A percentile compares a stretch with the other conserved stretches of the same genome.
Evolutionary conservation across 2,888 invertebrate genomes (phyloP).

Genomic region (Melinopterus prodromus): DNA sequence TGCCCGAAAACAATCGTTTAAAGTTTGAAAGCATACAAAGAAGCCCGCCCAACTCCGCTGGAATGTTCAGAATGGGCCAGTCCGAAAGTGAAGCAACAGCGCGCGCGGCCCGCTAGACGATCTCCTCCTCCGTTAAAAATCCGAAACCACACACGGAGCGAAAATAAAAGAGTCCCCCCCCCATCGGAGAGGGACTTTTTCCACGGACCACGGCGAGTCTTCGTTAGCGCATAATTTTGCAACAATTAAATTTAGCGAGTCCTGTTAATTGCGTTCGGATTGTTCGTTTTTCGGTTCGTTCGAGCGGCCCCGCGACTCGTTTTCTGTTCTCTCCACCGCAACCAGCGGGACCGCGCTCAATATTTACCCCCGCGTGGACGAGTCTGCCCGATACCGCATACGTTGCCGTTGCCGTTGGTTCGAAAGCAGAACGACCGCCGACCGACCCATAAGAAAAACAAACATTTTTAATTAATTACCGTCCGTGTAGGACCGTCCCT

Average conservation of each 20-base stretch:
- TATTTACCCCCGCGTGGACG: not conserved
- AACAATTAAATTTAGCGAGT: slow-evolving; percentile 36
- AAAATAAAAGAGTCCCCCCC: not conserved
- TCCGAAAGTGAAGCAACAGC: slow-evolving; percentile 18
- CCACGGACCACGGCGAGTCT: not conserved
- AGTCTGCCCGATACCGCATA: not conserved
- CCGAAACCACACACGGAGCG: not conserved
- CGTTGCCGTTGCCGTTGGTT: no score
- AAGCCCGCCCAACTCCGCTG: no score
- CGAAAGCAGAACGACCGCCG: slow-evolving; percentile 16
- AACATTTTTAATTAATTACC: slow-evolving; percentile 41
- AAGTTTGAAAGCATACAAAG: no score
- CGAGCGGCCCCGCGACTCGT: not conserved
- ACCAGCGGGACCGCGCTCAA: slow-evolving; percentile 4
- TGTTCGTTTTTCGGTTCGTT: slow-evolving; percentile 18
- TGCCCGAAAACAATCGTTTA: no score
- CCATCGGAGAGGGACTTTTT: not conserved
- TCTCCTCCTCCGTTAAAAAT: not conserved
- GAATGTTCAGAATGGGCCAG: no score
- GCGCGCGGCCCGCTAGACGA: slow-evolving; percentile 9
- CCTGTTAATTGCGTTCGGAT: slow-evolving; percentile 31
- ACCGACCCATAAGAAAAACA: slow-evolving; percentile 37
- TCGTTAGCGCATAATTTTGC: slow-evolving; percentile 33
- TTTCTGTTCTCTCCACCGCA: slow-evolving; percentile 14
- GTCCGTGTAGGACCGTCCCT: slow-evolving; percentile 22